phyloP scores from a whole-genome alignment of 2,113 vertebrate genomes.

The Muntiacus muntjak region DNA sequence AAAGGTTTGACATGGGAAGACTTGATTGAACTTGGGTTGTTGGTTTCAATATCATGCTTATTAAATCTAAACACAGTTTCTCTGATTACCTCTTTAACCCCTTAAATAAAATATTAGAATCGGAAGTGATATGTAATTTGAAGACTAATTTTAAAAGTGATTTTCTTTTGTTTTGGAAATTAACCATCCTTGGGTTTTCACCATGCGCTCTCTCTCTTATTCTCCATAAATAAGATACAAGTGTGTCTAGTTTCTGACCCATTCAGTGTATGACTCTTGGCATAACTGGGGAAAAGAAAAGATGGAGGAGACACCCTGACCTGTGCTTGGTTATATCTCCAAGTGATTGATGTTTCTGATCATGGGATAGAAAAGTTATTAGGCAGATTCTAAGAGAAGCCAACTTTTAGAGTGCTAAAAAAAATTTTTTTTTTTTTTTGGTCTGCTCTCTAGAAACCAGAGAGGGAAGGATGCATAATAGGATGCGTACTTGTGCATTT shows the following conservation, averaged over 20 bases:
- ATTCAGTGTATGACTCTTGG: not conserved
- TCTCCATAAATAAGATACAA: not conserved
- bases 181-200: not conserved
- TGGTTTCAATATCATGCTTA: not conserved
- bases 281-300: not conserved
- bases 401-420: constrained; percentile 13
- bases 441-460: constrained; percentile 53
- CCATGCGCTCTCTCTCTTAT: not conserved
- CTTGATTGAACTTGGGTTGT: not conserved
- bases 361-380: constrained; percentile 12
- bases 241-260: not conserved
- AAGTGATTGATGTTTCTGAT: constrained; percentile 36
- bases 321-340: constrained; percentile 8
- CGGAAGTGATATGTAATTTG: not conserved
- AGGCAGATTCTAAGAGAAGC: constrained; percentile 52
- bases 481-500: constrained; percentile 68
- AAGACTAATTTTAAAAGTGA: not conserved
- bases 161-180: not conserved
- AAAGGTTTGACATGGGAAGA: not conserved
- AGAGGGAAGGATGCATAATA: constrained; percentile 65
- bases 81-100: not conserved
- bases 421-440: constrained; percentile 44
- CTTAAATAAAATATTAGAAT: constrained; percentile 1
- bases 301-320: not conserved
- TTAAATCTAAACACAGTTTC: not conserved